phyloP scores from a whole-genome alignment of 1,140 invertebrate species.

The Platorchestia sp. region DNA sequence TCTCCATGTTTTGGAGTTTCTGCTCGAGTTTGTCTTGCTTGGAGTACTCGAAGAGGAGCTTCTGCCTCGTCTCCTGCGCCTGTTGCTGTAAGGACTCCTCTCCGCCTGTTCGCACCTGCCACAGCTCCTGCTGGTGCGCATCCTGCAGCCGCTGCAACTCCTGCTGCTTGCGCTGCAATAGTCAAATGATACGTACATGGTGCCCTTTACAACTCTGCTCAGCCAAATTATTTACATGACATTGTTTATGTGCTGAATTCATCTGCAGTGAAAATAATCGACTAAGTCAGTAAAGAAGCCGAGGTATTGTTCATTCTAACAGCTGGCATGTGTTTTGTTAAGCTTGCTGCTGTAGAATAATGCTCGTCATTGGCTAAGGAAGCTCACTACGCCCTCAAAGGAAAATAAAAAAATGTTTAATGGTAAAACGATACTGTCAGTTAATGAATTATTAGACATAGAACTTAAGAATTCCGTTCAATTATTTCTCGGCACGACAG shows the following conservation, averaged over 20 bases:
- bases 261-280: too few species aligned
- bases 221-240: background rate
- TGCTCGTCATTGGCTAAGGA: background rate
- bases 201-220: background rate
- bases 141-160: background rate
- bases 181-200: background rate
- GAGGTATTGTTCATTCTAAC: too few species aligned
- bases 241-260: background rate
- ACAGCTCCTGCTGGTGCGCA: background rate
- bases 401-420: background rate
- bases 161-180: background rate
- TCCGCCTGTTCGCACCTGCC: background rate
- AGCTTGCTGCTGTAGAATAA: background rate
- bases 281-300: too few species aligned
- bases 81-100: background rate
- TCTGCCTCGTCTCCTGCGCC: constrained; percentile 59
- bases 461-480: too few species aligned
- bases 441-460: too few species aligned
- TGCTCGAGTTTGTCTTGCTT: constrained; percentile 65
- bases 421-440: too few species aligned
- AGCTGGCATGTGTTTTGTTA: background rate
- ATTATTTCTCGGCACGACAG: too few species aligned
- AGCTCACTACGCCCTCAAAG: background rate
- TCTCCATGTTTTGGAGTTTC: constrained; percentile 59
- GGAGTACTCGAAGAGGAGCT: constrained; percentile 66